Percentiles rank a stretch among this genome's conserved stretches.
These are phyloP conservation scores for Nematostella vectensis DNA, from an alignment of 92 coral and sea anemone genomes.

Conservation along the genomic window DNA sequence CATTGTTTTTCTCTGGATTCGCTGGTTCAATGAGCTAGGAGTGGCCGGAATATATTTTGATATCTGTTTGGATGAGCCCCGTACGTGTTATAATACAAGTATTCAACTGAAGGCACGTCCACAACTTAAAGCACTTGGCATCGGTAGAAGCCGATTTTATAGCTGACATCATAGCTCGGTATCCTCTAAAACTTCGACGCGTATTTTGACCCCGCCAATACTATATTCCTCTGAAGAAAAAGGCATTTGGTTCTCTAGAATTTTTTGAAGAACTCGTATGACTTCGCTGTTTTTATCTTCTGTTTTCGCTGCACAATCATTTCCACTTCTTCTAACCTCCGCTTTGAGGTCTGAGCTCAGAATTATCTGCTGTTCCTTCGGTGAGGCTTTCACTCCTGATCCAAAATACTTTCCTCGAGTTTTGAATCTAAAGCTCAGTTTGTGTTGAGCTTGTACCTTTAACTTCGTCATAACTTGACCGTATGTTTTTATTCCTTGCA, in stretches of 20 bases:
- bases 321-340: not conserved
- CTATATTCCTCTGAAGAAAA: not conserved
- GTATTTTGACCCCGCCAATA: not conserved
- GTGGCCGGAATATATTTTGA: no score
- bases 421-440: not conserved
- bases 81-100: no score
- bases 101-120: no score
- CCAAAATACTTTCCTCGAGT: not conserved
- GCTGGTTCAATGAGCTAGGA: no score
- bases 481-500: not conserved
- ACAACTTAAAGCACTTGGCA: no score
- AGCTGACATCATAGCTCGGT: not conserved
- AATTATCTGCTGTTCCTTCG: not conserved
- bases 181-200: not conserved
- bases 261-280: not conserved
- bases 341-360: not conserved
- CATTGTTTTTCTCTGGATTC: no score
- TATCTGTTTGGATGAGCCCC: no score
- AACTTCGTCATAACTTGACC: not conserved
- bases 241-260: not conserved
- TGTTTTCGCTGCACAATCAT: not conserved
- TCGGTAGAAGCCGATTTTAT: no score
- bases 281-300: not conserved
- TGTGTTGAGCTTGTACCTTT: not conserved
- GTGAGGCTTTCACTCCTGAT: not conserved